Percentiles rank a stretch among this genome's conserved stretches.
These are phyloP conservation scores for Mesoligia furuncula DNA, from an alignment of 2,888 invertebrate species.

Conservation along the genomic window DNA sequence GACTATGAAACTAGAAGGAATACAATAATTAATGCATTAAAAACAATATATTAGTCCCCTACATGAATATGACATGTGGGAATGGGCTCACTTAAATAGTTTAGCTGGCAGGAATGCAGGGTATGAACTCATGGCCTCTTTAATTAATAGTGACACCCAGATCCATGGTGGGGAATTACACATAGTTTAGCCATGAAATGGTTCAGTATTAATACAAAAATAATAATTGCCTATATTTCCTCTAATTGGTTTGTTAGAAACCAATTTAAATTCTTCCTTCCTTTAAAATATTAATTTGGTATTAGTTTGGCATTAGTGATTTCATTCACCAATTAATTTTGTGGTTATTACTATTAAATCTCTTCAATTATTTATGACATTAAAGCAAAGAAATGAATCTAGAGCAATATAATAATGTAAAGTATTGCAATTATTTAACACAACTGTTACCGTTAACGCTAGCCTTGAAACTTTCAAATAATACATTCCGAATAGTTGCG, in stretches of 20 bases:
- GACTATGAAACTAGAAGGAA: neutral
- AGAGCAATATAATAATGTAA: constrained; percentile 9
- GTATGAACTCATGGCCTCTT: constrained; percentile 45
- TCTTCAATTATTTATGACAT: neutral
- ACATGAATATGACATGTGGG: constrained; percentile 1
- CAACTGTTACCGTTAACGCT: neutral
- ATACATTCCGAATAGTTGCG: constrained; percentile 24
- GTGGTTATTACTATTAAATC: neutral
- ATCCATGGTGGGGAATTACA: neutral
- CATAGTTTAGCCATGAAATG: neutral
- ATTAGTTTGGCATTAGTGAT: neutral
- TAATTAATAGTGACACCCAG: constrained; percentile 35
- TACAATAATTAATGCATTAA: neutral
- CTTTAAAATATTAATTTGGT: neutral
- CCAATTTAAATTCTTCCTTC: constrained; percentile 4
- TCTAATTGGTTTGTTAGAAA: neutral
- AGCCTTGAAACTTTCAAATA: constrained; percentile 58
- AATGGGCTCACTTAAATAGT: constrained; percentile 36
- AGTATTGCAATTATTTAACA: constrained; percentile 35
- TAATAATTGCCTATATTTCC: neutral
- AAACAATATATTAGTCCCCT: constrained; percentile 10
- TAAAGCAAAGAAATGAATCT: neutral
- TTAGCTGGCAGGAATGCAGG: constrained; percentile 14
- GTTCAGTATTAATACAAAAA: neutral
- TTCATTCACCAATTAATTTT: neutral